Conservation (phyloP, 2,113 vertebrate species). For the Hippocampus zosterae region DNA sequence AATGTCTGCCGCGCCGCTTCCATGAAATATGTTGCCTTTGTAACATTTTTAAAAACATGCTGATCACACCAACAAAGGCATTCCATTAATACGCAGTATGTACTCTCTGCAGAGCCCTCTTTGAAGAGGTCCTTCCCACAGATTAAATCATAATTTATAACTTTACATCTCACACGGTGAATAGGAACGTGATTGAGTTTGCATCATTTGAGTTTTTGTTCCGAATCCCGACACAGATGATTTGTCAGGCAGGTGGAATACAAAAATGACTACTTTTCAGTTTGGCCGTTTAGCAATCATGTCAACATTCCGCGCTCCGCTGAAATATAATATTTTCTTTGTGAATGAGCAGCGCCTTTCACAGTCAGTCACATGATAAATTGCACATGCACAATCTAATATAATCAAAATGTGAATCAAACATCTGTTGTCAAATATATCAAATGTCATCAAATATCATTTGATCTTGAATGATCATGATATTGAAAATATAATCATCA, state of each 20-base stretch:
- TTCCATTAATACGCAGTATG: slow-evolving; percentile 10
- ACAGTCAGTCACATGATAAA: not conserved
- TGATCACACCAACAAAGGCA: slow-evolving; percentile 25
- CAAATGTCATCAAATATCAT: no score
- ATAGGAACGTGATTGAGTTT: not conserved
- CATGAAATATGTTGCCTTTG: slow-evolving; percentile 55
- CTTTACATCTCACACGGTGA: not conserved
- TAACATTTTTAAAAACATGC: slow-evolving; percentile 41
- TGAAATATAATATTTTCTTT: not conserved
- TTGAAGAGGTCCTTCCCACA: not conserved
- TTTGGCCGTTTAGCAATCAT: not conserved
- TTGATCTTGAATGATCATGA: no score
- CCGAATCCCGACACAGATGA: not conserved
- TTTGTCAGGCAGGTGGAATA: not conserved
- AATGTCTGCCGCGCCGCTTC: slow-evolving; percentile 51
- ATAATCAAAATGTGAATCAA: not conserved
- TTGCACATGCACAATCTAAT: not conserved
- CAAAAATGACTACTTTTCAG: not conserved
- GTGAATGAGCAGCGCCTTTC: not conserved
- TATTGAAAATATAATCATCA: no score
- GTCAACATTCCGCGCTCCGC: not conserved
- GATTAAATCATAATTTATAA: not conserved
- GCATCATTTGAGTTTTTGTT: not conserved
- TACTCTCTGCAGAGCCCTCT: not conserved
- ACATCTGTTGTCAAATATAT: no score